A percentile compares a stretch with the other conserved stretches of the same genome.
phyloP scores from a whole-genome alignment of 2,113 vertebrate species.

The Pelusios castaneus region DNA sequence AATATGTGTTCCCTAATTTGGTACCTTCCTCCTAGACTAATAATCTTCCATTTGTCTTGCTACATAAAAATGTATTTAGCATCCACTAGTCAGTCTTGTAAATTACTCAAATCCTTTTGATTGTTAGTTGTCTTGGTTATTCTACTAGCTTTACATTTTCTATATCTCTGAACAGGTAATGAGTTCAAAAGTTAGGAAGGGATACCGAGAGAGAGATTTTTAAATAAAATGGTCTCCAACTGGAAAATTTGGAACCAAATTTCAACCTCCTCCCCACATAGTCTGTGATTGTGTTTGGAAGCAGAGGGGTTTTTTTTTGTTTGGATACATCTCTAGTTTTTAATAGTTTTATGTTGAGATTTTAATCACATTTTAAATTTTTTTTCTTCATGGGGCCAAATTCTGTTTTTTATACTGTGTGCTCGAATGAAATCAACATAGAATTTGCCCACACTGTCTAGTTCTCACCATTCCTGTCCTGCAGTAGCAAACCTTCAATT shows the following conservation, averaged over 20 bases:
- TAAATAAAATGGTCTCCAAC: rapidly evolving
- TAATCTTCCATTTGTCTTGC: not conserved
- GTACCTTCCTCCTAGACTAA: not conserved
- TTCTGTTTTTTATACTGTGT: not conserved
- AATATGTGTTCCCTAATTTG: not conserved
- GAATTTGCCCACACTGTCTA: not conserved
- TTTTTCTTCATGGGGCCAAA: not conserved
- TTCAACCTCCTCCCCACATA: too few species aligned
- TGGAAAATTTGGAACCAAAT: not conserved
- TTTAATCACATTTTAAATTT: not conserved
- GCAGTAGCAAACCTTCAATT: not conserved
- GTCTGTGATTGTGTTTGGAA: too few species aligned
- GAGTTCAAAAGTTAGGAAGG: not conserved
- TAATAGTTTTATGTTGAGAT: not conserved
- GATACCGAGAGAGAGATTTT: not conserved
- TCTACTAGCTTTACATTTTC: not conserved
- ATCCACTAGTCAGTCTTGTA: not conserved
- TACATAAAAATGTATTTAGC: not conserved
- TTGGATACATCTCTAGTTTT: not conserved
- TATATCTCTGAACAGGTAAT: not conserved
- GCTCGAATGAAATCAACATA: not conserved
- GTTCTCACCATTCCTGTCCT: not conserved
- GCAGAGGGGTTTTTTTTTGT: not conserved
- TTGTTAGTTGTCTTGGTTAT: not conserved
- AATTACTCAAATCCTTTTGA: not conserved